Conservation (phyloP, 2,113 vertebrate genomes). For the Potamarius usumacintae region DNA sequence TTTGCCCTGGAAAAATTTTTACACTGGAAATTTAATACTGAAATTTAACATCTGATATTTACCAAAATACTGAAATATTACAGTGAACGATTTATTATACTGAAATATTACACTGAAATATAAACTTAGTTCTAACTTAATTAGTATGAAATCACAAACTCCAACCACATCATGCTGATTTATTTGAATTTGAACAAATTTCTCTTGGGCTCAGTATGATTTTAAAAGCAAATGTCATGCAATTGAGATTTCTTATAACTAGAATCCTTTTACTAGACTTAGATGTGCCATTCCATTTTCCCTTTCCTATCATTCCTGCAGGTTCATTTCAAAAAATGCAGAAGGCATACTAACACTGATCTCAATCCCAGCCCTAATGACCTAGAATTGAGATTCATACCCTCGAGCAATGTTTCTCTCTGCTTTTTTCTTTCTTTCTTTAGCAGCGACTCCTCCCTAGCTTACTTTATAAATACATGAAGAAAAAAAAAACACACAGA, state of each 20-base stretch:
- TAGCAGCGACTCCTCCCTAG: background rate
- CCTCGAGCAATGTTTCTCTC: background rate
- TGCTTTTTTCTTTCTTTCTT: background rate
- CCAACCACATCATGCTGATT: background rate
- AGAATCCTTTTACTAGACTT: background rate
- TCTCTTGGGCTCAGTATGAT: background rate
- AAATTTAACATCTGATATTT: too few species aligned
- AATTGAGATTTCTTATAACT: background rate
- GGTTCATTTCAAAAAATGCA: background rate
- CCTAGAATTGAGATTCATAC: background rate
- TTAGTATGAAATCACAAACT: background rate
- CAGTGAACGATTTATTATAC: too few species aligned
- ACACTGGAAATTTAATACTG: background rate
- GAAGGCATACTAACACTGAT: background rate
- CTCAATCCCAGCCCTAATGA: background rate
- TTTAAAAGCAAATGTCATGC: background rate
- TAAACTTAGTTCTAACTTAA: too few species aligned
- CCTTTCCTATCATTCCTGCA: background rate
- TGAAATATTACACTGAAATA: too few species aligned
- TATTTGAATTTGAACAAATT: background rate
- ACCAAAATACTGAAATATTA: too few species aligned
- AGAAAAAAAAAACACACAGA: background rate
- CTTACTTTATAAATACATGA: background rate
- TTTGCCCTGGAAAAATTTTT: too few species aligned
- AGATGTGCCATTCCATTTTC: too few species aligned